phyloP scores from a whole-genome alignment of 2,888 invertebrate species.

The Ganaspis brasiliensis region DNA sequence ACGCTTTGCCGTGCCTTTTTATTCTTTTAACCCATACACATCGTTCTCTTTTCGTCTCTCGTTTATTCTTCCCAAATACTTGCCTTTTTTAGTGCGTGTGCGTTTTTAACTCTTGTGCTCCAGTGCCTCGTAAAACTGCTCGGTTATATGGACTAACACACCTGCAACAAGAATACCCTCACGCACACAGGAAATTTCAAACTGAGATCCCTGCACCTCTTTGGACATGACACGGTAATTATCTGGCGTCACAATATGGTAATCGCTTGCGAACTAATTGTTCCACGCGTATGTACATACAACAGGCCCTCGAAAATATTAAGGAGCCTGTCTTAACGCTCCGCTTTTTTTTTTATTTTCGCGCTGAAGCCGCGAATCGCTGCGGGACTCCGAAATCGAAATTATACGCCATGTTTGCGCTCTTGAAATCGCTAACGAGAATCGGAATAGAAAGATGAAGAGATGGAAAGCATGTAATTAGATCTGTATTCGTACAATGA shows the following conservation, averaged over 20 bases:
- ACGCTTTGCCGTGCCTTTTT: slow-evolving; percentile 27
- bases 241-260: slow-evolving; percentile 66
- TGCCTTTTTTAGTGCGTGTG: slow-evolving; percentile 45
- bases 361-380: slow-evolving; percentile 39
- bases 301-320: slow-evolving; percentile 33
- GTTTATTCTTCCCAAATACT: slow-evolving; percentile 36
- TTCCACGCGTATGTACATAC: slow-evolving; percentile 40
- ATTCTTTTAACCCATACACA: slow-evolving; percentile 47
- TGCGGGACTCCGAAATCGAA: slow-evolving; percentile 40
- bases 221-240: slow-evolving; percentile 65
- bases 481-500: slow-evolving; percentile 15
- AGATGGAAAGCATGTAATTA: slow-evolving; percentile 39
- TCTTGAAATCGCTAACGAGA: slow-evolving; percentile 34
- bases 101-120: slow-evolving; percentile 39
- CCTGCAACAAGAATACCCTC: neutral
- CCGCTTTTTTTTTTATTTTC: slow-evolving; percentile 27
- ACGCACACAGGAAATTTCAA: slow-evolving; percentile 1
- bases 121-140: neutral
- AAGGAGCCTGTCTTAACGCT: slow-evolving; percentile 37
- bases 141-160: neutral
- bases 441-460: slow-evolving; percentile 22
- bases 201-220: slow-evolving; percentile 23
- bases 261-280: slow-evolving; percentile 57
- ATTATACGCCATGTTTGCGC: slow-evolving; percentile 36
- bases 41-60: slow-evolving; percentile 26